A percentile compares a stretch with the other conserved stretches of the same genome.
These are phyloP conservation scores for Zingel zingel DNA, from an alignment of 2,113 vertebrate species.

Conservation along the genomic window DNA sequence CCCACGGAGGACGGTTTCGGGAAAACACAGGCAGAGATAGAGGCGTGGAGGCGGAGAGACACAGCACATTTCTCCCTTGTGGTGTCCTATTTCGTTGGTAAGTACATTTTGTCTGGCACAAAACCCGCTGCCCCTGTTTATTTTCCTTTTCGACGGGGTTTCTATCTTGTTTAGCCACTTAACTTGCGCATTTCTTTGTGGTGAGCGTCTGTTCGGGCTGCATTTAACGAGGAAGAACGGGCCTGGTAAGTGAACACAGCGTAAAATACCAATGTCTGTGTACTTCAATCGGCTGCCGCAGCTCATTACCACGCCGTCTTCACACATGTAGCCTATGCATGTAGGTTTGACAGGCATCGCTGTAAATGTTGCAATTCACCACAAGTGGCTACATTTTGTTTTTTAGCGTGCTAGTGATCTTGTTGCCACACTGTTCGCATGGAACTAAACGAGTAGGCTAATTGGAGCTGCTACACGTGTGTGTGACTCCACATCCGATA, in stretches of 20 bases:
- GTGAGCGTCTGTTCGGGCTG: slow-evolving; percentile 1
- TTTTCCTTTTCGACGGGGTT: neutral
- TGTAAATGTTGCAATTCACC: neutral
- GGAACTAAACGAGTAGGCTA: slow-evolving; percentile 21
- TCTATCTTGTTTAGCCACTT: slow-evolving; percentile 25
- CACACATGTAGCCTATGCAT: no score
- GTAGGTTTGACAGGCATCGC: neutral
- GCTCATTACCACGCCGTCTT: neutral
- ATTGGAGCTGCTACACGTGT: slow-evolving; percentile 69
- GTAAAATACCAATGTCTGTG: slow-evolving; percentile 13
- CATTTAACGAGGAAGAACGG: slow-evolving; percentile 32
- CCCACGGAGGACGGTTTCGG: slow-evolving; percentile 59
- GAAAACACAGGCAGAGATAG: slow-evolving; percentile 52
- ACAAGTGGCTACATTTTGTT: neutral
- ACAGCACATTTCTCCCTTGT: slow-evolving; percentile 40
- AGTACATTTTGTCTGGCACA: slow-evolving; percentile 61
- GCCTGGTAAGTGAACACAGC: slow-evolving; percentile 56
- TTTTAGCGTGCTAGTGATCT: neutral
- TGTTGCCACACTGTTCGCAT: slow-evolving; percentile 17
- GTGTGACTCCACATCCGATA: slow-evolving; percentile 47
- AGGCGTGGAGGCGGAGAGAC: slow-evolving; percentile 63
- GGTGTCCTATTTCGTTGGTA: slow-evolving; percentile 77
- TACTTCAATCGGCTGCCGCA: slow-evolving; percentile 22
- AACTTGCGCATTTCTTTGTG: slow-evolving; percentile 36
- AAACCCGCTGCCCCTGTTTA: slow-evolving; percentile 1